Conservation (phyloP, 2,113 vertebrate genomes). For the Pseudopipra pipra region DNA sequence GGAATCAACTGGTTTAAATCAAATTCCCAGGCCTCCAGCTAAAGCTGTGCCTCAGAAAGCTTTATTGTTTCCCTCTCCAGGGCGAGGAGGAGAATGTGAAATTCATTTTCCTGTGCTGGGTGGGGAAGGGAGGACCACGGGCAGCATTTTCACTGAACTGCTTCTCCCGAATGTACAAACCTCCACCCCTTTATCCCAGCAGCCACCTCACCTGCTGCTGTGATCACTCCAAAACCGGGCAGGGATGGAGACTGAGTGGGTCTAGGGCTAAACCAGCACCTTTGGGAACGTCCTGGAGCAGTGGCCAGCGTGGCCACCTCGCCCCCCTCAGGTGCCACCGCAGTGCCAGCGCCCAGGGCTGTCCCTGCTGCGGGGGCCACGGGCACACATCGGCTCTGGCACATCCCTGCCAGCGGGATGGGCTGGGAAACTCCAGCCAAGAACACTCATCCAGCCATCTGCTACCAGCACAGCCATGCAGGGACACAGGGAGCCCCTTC, state of each 20-base stretch:
- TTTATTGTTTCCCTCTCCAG: not conserved
- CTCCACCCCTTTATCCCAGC: not conserved
- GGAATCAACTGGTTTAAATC: not conserved
- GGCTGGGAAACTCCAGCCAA: fast-evolving
- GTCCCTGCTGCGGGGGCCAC: not conserved
- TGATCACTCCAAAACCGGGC: not conserved
- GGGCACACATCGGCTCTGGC: not conserved
- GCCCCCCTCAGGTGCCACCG: fast-evolving
- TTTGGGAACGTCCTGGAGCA: not conserved
- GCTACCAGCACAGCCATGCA: fast-evolving
- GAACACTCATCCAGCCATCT: not conserved
- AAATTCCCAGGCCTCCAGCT: not conserved
- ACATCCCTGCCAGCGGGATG: fast-evolving
- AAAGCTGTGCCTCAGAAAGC: not conserved
- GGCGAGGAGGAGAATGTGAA: not conserved
- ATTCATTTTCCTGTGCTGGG: not conserved
- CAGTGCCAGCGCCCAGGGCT: not conserved
- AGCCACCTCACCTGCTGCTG: fast-evolving
- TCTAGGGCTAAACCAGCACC: not conserved
- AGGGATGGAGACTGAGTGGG: fast-evolving
- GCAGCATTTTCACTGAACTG: not conserved
- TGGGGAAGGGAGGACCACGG: not conserved
- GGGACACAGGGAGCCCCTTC: not conserved
- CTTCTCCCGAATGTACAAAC: not conserved
- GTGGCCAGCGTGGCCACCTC: fast-evolving